phyloP scores from a whole-genome alignment of 2,113 vertebrate species.

The Azemiops feae region DNA sequence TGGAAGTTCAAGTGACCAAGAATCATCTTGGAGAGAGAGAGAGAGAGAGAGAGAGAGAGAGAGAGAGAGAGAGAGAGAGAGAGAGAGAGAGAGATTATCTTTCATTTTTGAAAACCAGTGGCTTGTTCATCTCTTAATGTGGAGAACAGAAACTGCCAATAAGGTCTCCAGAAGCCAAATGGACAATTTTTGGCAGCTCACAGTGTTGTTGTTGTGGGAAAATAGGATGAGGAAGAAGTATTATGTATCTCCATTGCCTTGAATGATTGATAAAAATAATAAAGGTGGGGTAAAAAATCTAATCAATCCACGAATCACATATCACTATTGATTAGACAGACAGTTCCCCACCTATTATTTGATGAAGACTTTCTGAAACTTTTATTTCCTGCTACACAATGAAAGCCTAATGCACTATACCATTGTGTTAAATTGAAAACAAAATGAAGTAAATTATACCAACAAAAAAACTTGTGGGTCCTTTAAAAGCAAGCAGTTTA shows the following conservation, averaged over 20 bases:
- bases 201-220: background rate
- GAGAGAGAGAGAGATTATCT: background rate
- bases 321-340: background rate
- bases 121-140: background rate
- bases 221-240: background rate
- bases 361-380: background rate
- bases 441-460: background rate
- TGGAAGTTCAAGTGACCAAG: constrained; percentile 6
- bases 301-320: background rate
- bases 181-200: background rate
- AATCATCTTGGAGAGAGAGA: background rate
- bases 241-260: background rate
- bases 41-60: too few relatives aligned
- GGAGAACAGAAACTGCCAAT: background rate
- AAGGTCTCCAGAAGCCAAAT: background rate
- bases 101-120: background rate
- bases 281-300: background rate
- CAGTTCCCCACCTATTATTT: background rate
- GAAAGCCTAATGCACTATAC: background rate
- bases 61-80: too few relatives aligned
- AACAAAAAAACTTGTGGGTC: background rate
- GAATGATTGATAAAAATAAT: background rate
- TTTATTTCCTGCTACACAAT: background rate
- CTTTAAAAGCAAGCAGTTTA: background rate
- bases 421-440: background rate